These are phyloP conservation scores for Tinea trinotella DNA, from an alignment of 2,888 invertebrate species.

Conservation along the genomic window DNA sequence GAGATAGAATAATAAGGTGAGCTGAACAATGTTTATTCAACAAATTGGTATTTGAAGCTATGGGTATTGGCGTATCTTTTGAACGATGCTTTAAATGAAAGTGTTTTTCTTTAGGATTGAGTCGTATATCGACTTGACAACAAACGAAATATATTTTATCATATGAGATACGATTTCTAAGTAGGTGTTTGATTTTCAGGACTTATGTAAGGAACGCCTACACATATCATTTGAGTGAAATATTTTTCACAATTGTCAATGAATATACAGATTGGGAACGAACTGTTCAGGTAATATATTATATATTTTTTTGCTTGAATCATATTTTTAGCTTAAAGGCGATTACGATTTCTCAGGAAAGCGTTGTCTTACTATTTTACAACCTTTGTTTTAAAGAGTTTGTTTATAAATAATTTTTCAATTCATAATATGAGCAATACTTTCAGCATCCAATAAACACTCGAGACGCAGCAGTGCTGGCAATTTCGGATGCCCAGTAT, in stretches of 20 bases:
- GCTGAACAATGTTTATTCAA: slow-evolving; percentile 51
- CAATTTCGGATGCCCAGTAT: slow-evolving; percentile 94
- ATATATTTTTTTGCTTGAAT: too few relatives aligned
- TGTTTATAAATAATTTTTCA: too few relatives aligned
- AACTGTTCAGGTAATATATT: slow-evolving; percentile 79
- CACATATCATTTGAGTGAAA: slow-evolving; percentile 96
- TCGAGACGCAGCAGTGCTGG: slow-evolving; percentile 91
- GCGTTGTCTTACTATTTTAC: too few relatives aligned
- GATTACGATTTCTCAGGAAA: too few relatives aligned
- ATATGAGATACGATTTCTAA: neutral
- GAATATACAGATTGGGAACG: slow-evolving; percentile 99
- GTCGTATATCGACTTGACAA: slow-evolving; percentile 14
- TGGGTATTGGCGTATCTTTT: slow-evolving; percentile 17
- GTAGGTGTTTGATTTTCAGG: slow-evolving; percentile 46
- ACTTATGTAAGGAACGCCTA: slow-evolving; percentile 96
- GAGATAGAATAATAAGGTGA: slow-evolving; percentile 85
- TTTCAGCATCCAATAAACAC: slow-evolving; percentile 88
- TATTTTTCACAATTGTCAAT: slow-evolving; percentile 95
- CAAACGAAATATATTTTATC: neutral
- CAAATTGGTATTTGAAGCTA: slow-evolving; percentile 38
- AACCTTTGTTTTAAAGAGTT: too few relatives aligned
- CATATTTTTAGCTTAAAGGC: too few relatives aligned
- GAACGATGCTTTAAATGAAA: slow-evolving; percentile 18
- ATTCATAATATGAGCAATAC: neutral
- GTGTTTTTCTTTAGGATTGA: slow-evolving; percentile 18